These are phyloP conservation scores for Apoderus coryli DNA, from an alignment of 2,888 invertebrate species.

Conservation along the genomic window DNA sequence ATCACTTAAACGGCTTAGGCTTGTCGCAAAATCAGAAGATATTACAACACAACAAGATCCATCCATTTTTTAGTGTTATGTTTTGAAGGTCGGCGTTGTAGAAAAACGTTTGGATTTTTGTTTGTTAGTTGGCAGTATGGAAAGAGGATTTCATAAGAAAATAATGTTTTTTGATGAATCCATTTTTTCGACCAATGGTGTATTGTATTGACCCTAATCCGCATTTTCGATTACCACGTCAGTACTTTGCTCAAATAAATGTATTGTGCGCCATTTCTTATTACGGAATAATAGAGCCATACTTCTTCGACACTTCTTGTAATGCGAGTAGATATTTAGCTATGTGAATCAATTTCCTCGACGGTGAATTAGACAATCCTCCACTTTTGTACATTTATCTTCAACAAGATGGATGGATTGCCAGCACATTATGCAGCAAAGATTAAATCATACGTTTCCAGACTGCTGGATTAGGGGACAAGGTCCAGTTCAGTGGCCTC, in stretches of 20 bases:
- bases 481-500: too few relatives aligned
- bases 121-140: background rate
- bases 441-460: too few relatives aligned
- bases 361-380: slow-evolving; percentile 1
- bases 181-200: slow-evolving; percentile 2
- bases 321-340: slow-evolving; percentile 1
- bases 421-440: too few relatives aligned
- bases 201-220: slow-evolving; percentile 1
- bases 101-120: slow-evolving; percentile 2
- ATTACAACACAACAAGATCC: too few relatives aligned
- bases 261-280: slow-evolving; percentile 2
- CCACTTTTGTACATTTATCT: too few relatives aligned
- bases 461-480: too few relatives aligned
- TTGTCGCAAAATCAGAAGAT: too few relatives aligned
- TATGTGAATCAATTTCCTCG: background rate
- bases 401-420: too few relatives aligned
- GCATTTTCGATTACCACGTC: slow-evolving; percentile 2
- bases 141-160: slow-evolving; percentile 1
- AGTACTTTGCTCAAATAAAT: slow-evolving; percentile 2
- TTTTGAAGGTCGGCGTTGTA: slow-evolving; percentile 1
- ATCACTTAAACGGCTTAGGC: too few relatives aligned
- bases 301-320: slow-evolving; percentile 2
- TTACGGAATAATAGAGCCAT: slow-evolving; percentile 1
- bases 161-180: too few relatives aligned
- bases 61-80: too few relatives aligned